Evolutionary conservation across 2,888 invertebrate species (phyloP).

Genomic region (Cheilosia variabilis): DNA sequence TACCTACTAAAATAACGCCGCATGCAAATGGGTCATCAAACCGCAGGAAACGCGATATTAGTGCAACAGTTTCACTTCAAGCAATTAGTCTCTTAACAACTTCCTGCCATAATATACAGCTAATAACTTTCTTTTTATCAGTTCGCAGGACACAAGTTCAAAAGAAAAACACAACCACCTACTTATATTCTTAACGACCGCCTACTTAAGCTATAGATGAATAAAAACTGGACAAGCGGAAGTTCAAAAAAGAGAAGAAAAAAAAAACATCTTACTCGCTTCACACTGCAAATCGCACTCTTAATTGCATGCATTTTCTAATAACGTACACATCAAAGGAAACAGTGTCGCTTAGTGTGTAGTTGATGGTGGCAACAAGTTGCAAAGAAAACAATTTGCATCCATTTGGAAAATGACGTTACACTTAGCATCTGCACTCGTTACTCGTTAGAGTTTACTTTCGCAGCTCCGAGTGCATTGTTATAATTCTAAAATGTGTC

Average conservation of each 20-base stretch:
- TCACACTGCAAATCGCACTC: conserved; percentile 64
- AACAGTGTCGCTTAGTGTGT: conserved; percentile 37
- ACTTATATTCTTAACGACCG: conserved; percentile 35
- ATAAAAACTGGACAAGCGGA: conserved; percentile 41
- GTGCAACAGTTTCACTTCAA: conserved; percentile 22
- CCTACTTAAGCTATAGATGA: conserved; percentile 2
- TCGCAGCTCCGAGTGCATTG: conserved; percentile 28
- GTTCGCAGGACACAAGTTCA: not conserved
- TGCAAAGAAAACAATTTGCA: conserved; percentile 66
- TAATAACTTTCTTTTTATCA: conserved; percentile 28
- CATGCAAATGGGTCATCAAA: not conserved
- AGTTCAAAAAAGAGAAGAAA: not conserved
- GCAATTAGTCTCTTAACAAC: conserved; percentile 26
- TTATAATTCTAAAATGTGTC: conserved; percentile 38
- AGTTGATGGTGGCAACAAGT: conserved; percentile 57
- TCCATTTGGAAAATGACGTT: conserved; percentile 56
- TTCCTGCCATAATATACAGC: conserved; percentile 27
- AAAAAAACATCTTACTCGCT: conserved; percentile 25
- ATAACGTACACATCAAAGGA: conserved; percentile 71
- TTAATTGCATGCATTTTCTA: conserved; percentile 72
- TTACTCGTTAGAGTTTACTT: conserved; percentile 28
- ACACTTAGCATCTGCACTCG: conserved; percentile 35
- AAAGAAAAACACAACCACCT: conserved; percentile 16
- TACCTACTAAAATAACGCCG: too few relatives aligned
- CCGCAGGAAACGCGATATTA: not conserved